phyloP scores from a whole-genome alignment of 1,140 invertebrate genomes.

The Gonatopus flavifemur region DNA sequence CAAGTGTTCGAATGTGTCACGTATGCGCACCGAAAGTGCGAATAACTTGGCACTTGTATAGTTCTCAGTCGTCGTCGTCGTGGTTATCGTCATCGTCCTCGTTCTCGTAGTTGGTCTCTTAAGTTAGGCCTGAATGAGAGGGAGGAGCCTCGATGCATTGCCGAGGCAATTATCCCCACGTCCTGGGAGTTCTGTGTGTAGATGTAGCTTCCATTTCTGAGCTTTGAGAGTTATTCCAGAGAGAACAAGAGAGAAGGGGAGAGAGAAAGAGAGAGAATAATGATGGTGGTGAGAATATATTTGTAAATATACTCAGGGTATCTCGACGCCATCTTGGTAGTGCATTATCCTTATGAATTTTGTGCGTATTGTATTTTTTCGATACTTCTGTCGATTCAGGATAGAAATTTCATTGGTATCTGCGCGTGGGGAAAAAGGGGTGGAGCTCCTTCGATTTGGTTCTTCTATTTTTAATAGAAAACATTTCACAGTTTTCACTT shows the following conservation, averaged over 20 bases:
- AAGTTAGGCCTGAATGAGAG: constrained; percentile 36
- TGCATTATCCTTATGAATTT: constrained; percentile 30
- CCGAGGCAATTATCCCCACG: constrained; percentile 46
- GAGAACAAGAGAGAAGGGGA: no score
- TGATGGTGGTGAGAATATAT: neutral
- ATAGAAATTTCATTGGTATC: no score
- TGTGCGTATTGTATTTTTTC: constrained; percentile 26
- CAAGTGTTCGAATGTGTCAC: constrained; percentile 31
- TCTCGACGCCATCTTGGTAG: constrained; percentile 37
- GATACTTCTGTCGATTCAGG: no score
- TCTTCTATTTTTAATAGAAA: constrained; percentile 1
- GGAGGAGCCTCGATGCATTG: constrained; percentile 48
- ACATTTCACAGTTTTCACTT: constrained; percentile 1
- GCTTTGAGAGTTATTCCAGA: constrained; percentile 20
- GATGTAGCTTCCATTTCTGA: constrained; percentile 37
- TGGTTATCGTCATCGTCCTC: no score
- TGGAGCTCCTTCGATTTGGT: neutral
- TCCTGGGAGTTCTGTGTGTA: no score
- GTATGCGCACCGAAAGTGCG: constrained; percentile 33
- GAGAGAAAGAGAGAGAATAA: neutral
- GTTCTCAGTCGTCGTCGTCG: no score
- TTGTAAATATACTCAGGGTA: neutral
- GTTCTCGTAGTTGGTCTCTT: no score
- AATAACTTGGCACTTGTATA: constrained; percentile 38
- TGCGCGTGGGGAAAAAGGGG: no score